A percentile compares a stretch with the other conserved stretches of the same genome.
phyloP scores from a whole-genome alignment of 1,140 invertebrate genomes.

The Pygmarrhopalites habei region DNA sequence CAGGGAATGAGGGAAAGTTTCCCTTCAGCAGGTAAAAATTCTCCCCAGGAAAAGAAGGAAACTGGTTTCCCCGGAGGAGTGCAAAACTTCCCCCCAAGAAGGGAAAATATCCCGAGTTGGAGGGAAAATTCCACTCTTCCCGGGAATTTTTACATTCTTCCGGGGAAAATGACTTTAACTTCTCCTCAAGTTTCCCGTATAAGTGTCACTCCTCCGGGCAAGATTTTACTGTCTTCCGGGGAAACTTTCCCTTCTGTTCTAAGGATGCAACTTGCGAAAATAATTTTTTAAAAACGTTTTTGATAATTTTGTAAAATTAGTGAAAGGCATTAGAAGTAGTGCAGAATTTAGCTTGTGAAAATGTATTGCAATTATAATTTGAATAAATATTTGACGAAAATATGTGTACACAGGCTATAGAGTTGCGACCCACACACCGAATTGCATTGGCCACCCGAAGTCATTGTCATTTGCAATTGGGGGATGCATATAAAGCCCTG shows the following conservation, averaged over 20 bases:
- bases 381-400: neutral
- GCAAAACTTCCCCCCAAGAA: no score
- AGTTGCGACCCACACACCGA: slow-evolving; percentile 20
- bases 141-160: neutral
- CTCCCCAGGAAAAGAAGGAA: no score
- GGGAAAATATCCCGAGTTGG: no score
- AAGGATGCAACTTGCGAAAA: neutral
- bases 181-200: no score
- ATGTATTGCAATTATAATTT: neutral
- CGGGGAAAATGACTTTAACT: no score
- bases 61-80: no score
- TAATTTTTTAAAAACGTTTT: neutral
- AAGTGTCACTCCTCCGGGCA: neutral
- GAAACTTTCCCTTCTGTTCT: no score
- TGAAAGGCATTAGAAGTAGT: neutral
- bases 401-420: slow-evolving; percentile 30
- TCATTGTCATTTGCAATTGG: slow-evolving; percentile 35
- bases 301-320: neutral
- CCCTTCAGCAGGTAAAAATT: no score
- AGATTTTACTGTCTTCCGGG: no score
- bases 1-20: no score
- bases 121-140: no score
- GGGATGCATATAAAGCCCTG: slow-evolving; percentile 24
- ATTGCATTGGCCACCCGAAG: slow-evolving; percentile 22
- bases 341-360: neutral